Evolutionary conservation across 2,888 invertebrate genomes (phyloP), one percentile per base, ranked within the genome.

Genomic region (Apodemia zela): DNA sequence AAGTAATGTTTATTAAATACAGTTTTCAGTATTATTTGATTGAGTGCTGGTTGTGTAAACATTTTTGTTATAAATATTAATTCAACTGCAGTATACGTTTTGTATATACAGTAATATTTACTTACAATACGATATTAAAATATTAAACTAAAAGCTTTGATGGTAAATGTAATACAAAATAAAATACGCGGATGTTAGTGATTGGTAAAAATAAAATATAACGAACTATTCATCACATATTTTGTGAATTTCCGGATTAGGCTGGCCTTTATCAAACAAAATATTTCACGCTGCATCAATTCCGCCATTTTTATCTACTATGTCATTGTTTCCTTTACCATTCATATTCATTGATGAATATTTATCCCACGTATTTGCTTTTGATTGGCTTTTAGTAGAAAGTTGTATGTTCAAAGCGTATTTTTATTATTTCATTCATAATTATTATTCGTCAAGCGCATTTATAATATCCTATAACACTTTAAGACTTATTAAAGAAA

Each of bases 161-260:
- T 15, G 5, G 51, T 25, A 25, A 54, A 21, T 25, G 15, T 10
- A 15, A 21, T 57, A 57, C 3, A 25, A 57, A 57, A 57, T n/a
- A 6, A 15, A 57, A 29, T 29, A 15, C 15, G 7, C 15, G 15
- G 2, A 21, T 21, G 15, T 0, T 13, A 15, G 8, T 29, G 7
- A 57, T 25, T 57, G 54, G 25, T 17, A 29, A 57, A 57, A 57
- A 29, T 57, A 25, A 57, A 57, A 29, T 11, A 11, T n/a, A 29
- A 57, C 54, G 21, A n/a, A 51, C 10, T 51, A 51, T 51, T 21
- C 49, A 49, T 51, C 51, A 21, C 21, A 5, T 51, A 21, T 51
- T 51, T 51, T 21, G 51, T 3, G n/a, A 57, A 25, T 57, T 57
- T 57, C n/a, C 13, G 25, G 54, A 54, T 54, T 54, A 54, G 54